Percentiles rank a stretch among this genome's conserved stretches.
Evolutionary conservation across 2,113 vertebrate genomes (phyloP).

Genomic region (Melierax canorus): DNA sequence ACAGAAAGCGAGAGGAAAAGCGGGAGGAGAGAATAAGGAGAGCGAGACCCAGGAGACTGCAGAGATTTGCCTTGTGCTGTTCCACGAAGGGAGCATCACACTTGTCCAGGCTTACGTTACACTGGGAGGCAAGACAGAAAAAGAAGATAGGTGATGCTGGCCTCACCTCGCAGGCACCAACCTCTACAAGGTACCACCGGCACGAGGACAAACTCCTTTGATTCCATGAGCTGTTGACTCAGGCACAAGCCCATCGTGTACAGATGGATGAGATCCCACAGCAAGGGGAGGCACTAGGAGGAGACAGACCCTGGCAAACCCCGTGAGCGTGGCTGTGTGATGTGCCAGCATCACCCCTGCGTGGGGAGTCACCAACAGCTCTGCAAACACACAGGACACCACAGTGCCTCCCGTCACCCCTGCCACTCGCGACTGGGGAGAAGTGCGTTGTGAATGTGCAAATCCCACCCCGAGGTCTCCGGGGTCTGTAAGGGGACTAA

Average conservation of each 20-base stretch:
- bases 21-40: neutral
- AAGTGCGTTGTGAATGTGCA: rapidly evolving
- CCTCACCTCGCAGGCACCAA: neutral
- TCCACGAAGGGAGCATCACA: neutral
- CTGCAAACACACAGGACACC: neutral
- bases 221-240: neutral
- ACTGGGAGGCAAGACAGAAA: neutral
- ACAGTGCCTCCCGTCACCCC: neutral
- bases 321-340: neutral
- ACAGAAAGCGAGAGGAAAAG: neutral
- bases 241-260: neutral
- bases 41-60: neutral
- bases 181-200: neutral
- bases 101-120: neutral
- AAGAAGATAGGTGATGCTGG: neutral
- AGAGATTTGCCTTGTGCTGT: neutral
- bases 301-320: neutral
- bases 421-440: neutral
- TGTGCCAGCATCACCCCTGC: rapidly evolving
- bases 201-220: neutral
- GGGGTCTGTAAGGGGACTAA: neutral
- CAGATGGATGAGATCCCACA: neutral
- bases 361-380: neutral
- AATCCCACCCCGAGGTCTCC: neutral
- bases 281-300: neutral